phyloP scores from a whole-genome alignment of 2,888 invertebrate genomes.

The Zygothrica quintamaculata region DNA sequence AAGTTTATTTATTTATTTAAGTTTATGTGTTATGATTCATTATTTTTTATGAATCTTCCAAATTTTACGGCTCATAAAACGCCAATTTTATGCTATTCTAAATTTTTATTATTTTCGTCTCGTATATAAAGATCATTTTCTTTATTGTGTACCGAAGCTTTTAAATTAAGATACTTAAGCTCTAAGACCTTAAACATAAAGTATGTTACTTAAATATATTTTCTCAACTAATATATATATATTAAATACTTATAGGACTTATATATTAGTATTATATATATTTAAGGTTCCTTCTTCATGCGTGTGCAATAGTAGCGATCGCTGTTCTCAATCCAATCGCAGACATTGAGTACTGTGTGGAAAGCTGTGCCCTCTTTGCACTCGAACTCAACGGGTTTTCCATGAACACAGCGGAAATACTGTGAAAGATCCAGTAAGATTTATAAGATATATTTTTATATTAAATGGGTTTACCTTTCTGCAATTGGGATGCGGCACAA shows the following conservation, averaged over 20 bases:
- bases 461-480: constrained; percentile 84
- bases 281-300: constrained; percentile 50
- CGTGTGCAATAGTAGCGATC: constrained; percentile 86
- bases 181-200: constrained; percentile 19
- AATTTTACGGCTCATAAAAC: constrained; percentile 36
- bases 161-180: constrained; percentile 35
- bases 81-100: constrained; percentile 32
- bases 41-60: background rate
- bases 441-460: background rate
- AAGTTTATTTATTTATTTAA: background rate
- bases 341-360: constrained; percentile 89
- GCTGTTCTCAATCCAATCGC: constrained; percentile 92
- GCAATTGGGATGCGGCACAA: constrained; percentile 87
- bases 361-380: constrained; percentile 91
- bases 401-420: constrained; percentile 95
- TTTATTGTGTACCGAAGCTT: constrained; percentile 22
- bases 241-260: constrained; percentile 32
- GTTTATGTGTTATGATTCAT: too few relatives aligned
- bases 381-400: constrained; percentile 89
- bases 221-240: constrained; percentile 25
- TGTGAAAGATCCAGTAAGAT: constrained; percentile 81
- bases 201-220: constrained; percentile 29
- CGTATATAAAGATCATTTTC: constrained; percentile 40
- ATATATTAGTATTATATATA: constrained; percentile 29
- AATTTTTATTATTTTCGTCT: constrained; percentile 67